Conservation (phyloP, 2,113 vertebrate species). For the Ammodytes dubius region DNA sequence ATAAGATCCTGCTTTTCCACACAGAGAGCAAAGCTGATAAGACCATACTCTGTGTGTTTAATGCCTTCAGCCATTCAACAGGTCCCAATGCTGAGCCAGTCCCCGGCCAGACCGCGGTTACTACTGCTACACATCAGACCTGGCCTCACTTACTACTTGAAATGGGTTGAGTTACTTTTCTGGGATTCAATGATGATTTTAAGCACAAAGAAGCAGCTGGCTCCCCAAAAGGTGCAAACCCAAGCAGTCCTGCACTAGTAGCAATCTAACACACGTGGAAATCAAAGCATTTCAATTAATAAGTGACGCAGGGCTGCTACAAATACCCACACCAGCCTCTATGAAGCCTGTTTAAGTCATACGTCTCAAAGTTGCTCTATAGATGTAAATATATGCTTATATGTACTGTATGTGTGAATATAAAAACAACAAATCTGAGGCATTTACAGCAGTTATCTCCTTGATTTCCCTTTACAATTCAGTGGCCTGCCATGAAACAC, state of each 20-base stretch:
- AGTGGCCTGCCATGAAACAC: slow-evolving; percentile 90
- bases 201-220: slow-evolving; percentile 14
- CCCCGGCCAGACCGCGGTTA: slow-evolving; percentile 59
- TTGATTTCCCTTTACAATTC: slow-evolving; percentile 93
- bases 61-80: slow-evolving; percentile 58
- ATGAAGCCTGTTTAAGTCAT: slow-evolving; percentile 73
- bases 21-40: slow-evolving; percentile 47
- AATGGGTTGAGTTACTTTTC: slow-evolving; percentile 9
- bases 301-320: slow-evolving; percentile 68
- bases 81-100: slow-evolving; percentile 66
- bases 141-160: slow-evolving; percentile 26
- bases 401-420: slow-evolving; percentile 84
- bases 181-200: slow-evolving; percentile 18
- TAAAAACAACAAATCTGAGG: slow-evolving; percentile 89
- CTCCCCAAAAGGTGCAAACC: slow-evolving; percentile 13
- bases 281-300: slow-evolving; percentile 54
- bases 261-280: slow-evolving; percentile 11
- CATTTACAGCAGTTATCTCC: slow-evolving; percentile 96
- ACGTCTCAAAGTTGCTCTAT: slow-evolving; percentile 82
- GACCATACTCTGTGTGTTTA: slow-evolving; percentile 28
- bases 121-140: slow-evolving; percentile 71
- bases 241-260: not conserved
- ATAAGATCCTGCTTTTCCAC: slow-evolving; percentile 48
- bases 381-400: slow-evolving; percentile 85
- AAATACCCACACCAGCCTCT: slow-evolving; percentile 77